phyloP scores from a whole-genome alignment of 2,888 invertebrate species.

The Hedychridium roseum region DNA sequence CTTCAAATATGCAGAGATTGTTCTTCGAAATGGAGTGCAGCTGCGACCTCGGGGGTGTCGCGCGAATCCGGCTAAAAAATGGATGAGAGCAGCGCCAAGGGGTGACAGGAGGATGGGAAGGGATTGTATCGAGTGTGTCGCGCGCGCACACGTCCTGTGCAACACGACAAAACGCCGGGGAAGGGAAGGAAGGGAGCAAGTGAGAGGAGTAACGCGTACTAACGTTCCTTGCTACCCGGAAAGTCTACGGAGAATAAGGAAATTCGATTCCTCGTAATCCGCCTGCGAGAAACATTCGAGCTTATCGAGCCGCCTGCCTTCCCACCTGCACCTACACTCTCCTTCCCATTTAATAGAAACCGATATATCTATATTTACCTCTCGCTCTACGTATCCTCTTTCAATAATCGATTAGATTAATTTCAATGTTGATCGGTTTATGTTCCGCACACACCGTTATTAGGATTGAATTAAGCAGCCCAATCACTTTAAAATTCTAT shows the following conservation, averaged over 20 bases:
- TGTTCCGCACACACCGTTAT: no score
- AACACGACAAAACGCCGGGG: neutral
- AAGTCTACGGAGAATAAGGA: conserved; percentile 24
- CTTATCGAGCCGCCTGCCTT: conserved; percentile 22
- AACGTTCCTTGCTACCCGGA: conserved; percentile 21
- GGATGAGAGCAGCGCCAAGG: conserved; percentile 26
- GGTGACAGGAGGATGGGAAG: neutral
- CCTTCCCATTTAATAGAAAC: neutral
- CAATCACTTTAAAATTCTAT: no score
- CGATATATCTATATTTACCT: no score
- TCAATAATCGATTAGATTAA: no score
- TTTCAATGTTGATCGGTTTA: no score
- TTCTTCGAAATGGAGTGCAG: conserved; percentile 53
- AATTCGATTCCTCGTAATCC: conserved; percentile 30
- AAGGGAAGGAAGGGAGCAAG: neutral
- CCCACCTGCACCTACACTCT: conserved; percentile 3
- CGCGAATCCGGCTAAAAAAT: conserved; percentile 43
- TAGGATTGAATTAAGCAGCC: no score
- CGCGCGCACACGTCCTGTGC: conserved; percentile 5
- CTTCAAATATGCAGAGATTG: conserved; percentile 60
- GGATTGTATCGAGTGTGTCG: conserved; percentile 27
- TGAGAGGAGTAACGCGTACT: conserved; percentile 18
- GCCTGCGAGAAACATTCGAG: conserved; percentile 20
- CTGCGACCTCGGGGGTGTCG: conserved; percentile 48
- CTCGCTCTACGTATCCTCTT: no score